These are phyloP conservation scores for Microtus montanus DNA, from an alignment of 2,113 vertebrate genomes.

Conservation along the genomic window DNA sequence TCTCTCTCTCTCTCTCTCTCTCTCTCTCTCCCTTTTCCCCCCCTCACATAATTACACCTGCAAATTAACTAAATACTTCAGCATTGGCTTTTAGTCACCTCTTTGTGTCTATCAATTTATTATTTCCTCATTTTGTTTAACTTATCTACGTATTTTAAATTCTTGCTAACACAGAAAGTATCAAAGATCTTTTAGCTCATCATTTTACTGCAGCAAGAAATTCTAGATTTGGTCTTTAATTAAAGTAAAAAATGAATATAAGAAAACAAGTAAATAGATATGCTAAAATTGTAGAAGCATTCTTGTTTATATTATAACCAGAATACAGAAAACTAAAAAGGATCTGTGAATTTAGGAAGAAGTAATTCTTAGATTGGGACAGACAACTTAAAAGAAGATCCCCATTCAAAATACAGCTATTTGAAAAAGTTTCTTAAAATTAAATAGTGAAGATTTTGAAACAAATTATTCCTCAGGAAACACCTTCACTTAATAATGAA, in stretches of 20 bases:
- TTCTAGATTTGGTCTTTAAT: background rate
- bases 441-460: constrained; percentile 68
- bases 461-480: constrained; percentile 73
- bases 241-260: background rate
- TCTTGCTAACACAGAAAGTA: background rate
- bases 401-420: constrained; percentile 33
- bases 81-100: background rate
- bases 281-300: background rate
- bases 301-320: background rate
- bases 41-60: background rate
- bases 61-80: background rate
- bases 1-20: too few relatives aligned
- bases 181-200: background rate
- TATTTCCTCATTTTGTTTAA: background rate
- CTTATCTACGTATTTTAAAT: background rate
- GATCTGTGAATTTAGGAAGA: background rate
- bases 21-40: too few relatives aligned
- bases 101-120: background rate
- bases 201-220: background rate
- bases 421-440: constrained; percentile 65
- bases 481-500: constrained; percentile 62
- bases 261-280: background rate
- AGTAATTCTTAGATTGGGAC: background rate
- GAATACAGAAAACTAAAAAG: background rate
- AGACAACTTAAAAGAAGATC: background rate